Evolutionary conservation across 2,797 vertebrate species (phyloP), one percentile per base, ranked within the genome.

Genomic region (Spinus pinus): DNA sequence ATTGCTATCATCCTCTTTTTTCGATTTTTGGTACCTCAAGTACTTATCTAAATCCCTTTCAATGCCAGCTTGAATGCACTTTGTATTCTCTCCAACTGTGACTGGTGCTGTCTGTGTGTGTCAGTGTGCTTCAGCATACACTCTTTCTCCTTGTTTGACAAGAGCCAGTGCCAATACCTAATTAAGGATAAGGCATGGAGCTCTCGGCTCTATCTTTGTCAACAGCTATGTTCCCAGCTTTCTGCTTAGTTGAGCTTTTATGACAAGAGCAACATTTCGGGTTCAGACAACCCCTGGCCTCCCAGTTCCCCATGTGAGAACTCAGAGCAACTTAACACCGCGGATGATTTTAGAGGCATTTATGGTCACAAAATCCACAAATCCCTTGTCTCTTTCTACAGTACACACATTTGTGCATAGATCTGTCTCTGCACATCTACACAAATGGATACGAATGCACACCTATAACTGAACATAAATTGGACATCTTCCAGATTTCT

Each of bases 31-130:
- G 98, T 98, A 98, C 97, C 97, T 97, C 82, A 39, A 97, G 95
- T 97, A 97, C 97, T 98, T 98, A 98, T 98, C 97, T 98, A 98
- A 98, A 98, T 98, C 97, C 96, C 80, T 98, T 97, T 98, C 97
- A 97, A 75, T 98, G 97, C 95, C 96, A 97, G 97, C 96, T 96
- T 97, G 96, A 97, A 98, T 97, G 94, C 95, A 97, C 97, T 97
- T 96, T 96, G 97, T 97, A 97, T 97, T 97, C 97, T 92, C 94
- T 96, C 97, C 96, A 95, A 33, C 96, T 97, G 97, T 94, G 97
- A 97, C 96, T 94, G 61, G 95, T 95, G 93, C 96, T 97, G 97
- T 97, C 95, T 97, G 81, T 97, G 97, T 91, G 86, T 88, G 83
- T 97, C 97, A 92, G 71, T 90, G 91, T 94, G 93, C 83, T 89